These are phyloP conservation scores for Heliothis virescens DNA, from an alignment of 1,140 invertebrate genomes.

Conservation along the genomic window DNA sequence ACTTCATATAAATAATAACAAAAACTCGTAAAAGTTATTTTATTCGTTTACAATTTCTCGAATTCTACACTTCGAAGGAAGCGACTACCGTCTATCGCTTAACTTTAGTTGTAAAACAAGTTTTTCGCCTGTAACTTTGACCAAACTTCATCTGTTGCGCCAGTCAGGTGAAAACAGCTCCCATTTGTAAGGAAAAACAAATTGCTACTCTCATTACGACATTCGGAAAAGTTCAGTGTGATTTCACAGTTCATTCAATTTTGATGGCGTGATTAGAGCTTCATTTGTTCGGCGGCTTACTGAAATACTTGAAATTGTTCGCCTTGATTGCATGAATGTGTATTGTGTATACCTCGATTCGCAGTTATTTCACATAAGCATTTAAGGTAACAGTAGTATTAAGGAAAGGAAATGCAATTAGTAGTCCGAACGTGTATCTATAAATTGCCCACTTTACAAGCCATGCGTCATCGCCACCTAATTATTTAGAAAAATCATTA, in stretches of 20 bases:
- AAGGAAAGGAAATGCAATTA: neutral
- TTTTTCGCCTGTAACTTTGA: conserved; percentile 55
- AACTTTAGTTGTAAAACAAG: conserved; percentile 4
- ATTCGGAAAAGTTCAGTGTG: conserved; percentile 64
- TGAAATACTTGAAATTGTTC: neutral
- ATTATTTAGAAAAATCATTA: neutral
- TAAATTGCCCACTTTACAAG: neutral
- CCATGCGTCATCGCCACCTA: neutral
- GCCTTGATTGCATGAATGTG: neutral
- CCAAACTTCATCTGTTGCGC: conserved; percentile 70
- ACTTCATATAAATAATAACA: neutral
- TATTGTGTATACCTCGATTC: neutral
- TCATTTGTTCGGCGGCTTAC: conserved; percentile 30
- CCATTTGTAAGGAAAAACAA: conserved; percentile 75
- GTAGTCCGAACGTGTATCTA: neutral
- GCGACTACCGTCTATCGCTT: neutral
- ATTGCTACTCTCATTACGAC: conserved; percentile 72
- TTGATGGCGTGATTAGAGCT: conserved; percentile 60
- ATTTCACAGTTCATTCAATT: conserved; percentile 65
- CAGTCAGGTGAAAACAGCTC: conserved; percentile 68
- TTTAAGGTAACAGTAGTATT: conserved; percentile 1
- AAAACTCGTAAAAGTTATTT: neutral
- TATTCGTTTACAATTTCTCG: neutral
- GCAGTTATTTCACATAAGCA: neutral
- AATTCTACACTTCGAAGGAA: neutral